Evolutionary conservation across 2,888 invertebrate genomes (phyloP).

Genomic region (Drosophila atripex): DNA sequence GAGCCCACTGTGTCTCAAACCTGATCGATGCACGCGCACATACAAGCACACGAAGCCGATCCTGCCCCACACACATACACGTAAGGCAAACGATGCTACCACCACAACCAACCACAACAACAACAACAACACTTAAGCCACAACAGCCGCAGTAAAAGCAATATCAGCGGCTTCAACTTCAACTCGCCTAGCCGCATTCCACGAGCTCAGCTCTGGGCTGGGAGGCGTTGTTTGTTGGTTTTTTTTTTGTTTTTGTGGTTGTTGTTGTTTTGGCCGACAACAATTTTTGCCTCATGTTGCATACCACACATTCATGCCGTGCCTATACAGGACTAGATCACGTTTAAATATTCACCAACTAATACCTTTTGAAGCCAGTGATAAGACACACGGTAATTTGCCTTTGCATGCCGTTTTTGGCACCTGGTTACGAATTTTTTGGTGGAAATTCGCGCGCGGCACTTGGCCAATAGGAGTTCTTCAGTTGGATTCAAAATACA

Average conservation of each 20-base stretch:
- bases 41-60: slow-evolving; percentile 10
- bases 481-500: neutral
- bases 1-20: slow-evolving; percentile 40
- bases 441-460: neutral
- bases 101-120: slow-evolving; percentile 7
- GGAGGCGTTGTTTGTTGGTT: slow-evolving; percentile 48
- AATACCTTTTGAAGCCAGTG: neutral
- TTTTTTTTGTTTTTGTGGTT: slow-evolving; percentile 45
- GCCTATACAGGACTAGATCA: neutral
- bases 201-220: slow-evolving; percentile 49
- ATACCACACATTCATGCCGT: slow-evolving; percentile 34
- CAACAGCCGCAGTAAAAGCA: slow-evolving; percentile 28
- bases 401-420: neutral
- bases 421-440: neutral
- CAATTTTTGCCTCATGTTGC: slow-evolving; percentile 20
- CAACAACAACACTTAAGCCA: slow-evolving; percentile 26
- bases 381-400: neutral
- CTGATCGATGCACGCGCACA: slow-evolving; percentile 36
- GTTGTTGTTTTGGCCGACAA: slow-evolving; percentile 18
- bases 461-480: neutral
- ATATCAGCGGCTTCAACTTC: slow-evolving; percentile 37
- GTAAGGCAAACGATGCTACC: neutral
- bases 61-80: slow-evolving; percentile 14
- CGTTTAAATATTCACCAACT: neutral
- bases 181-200: slow-evolving; percentile 74